phyloP scores from a whole-genome alignment of 1,140 invertebrate genomes.

The Carposina sasakii region DNA sequence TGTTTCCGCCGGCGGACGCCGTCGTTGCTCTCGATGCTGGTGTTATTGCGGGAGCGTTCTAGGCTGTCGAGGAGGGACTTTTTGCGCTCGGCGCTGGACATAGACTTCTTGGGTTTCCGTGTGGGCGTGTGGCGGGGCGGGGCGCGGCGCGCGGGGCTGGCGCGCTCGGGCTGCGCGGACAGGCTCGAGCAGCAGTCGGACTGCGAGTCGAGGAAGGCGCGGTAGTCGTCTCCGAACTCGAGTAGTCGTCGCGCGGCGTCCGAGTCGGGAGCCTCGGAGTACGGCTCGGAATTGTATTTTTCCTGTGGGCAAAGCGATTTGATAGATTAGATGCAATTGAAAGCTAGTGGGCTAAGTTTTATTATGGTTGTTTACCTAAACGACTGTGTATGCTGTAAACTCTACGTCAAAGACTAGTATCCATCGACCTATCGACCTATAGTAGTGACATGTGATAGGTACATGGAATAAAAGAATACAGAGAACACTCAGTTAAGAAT shows the following conservation, averaged over 20 bases:
- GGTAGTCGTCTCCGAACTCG: conserved; percentile 93
- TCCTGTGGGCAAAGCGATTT: conserved; percentile 80
- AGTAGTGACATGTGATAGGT: no score
- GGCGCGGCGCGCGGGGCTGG: conserved; percentile 67
- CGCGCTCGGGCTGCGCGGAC: conserved; percentile 77
- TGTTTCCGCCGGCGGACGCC: conserved; percentile 52
- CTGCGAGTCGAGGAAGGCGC: conserved; percentile 89
- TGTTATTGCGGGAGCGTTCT: conserved; percentile 65
- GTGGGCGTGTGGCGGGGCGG: conserved; percentile 47
- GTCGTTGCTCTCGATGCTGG: conserved; percentile 62
- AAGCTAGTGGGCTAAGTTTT: no score
- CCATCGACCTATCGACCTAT: no score
- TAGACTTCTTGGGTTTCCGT: conserved; percentile 66
- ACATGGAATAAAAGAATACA: no score
- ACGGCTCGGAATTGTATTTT: conserved; percentile 92
- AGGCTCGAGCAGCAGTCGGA: conserved; percentile 87
- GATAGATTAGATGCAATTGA: no score
- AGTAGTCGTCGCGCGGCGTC: conserved; percentile 86
- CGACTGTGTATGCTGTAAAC: no score
- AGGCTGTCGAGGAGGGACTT: conserved; percentile 66
- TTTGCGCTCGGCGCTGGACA: conserved; percentile 68
- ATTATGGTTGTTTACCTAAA: no score
- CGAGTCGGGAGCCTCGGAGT: conserved; percentile 91
- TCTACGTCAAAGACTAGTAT: no score
- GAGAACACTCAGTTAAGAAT: no score